Evolutionary conservation across 1,140 invertebrate species (phyloP).

Genomic region (Lordiphosa mommai): DNA sequence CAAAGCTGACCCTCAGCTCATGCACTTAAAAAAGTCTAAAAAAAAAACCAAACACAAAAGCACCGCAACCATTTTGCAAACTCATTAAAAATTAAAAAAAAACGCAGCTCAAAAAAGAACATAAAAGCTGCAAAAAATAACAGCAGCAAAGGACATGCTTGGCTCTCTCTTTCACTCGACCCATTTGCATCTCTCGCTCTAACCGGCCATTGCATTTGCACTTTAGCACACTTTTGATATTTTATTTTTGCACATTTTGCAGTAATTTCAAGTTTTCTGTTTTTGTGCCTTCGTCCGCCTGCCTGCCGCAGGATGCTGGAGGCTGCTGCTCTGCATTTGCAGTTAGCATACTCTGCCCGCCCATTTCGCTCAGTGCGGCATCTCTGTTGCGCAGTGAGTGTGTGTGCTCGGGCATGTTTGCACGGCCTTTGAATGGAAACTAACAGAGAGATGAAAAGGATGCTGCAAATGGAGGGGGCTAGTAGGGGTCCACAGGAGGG

Average conservation of each 20-base stretch:
- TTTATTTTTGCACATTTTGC: constrained; percentile 60
- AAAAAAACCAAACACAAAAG: constrained; percentile 4
- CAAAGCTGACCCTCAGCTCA: too few species aligned
- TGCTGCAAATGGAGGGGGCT: not conserved
- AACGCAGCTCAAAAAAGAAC: constrained; percentile 29
- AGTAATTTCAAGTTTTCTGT: constrained; percentile 37
- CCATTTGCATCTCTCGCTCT: constrained; percentile 35
- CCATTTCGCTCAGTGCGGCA: constrained; percentile 6
- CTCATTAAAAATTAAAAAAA: constrained; percentile 38
- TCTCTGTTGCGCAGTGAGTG: constrained; percentile 6
- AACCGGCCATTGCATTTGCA: constrained; percentile 15
- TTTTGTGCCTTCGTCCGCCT: not conserved
- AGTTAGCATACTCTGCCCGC: constrained; percentile 44
- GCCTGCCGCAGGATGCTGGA: constrained; percentile 12
- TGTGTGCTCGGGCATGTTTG: constrained; percentile 41
- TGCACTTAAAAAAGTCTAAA: not conserved
- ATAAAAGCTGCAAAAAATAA: not conserved
- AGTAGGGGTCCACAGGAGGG: not conserved
- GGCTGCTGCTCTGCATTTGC: constrained; percentile 45
- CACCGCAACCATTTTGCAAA: constrained; percentile 37
- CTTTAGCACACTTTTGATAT: constrained; percentile 44
- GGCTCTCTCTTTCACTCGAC: constrained; percentile 7
- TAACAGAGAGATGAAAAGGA: constrained; percentile 11
- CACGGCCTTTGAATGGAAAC: constrained; percentile 44
- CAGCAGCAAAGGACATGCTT: constrained; percentile 7